phyloP scores from a whole-genome alignment of 2,113 vertebrate genomes.

The Catharus bicknelli region DNA sequence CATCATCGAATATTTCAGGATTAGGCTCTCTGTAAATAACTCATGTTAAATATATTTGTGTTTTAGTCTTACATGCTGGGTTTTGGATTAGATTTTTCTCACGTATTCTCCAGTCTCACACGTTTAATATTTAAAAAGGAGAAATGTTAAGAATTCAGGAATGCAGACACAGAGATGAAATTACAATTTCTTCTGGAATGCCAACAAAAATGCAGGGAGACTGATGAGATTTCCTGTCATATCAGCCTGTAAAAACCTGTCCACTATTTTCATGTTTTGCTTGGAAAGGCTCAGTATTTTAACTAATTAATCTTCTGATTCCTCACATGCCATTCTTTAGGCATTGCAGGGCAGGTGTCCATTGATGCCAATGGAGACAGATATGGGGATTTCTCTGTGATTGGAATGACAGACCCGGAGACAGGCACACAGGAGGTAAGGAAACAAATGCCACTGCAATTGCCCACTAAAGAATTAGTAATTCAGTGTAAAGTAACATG shows the following conservation, averaged over 20 bases:
- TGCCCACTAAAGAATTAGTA: background rate
- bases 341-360: constrained; percentile 94
- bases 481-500: background rate
- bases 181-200: constrained; percentile 81
- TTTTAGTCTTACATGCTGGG: background rate
- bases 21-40: background rate
- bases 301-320: constrained; percentile 75
- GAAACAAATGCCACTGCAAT: background rate
- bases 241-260: constrained; percentile 76
- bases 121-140: constrained; percentile 64
- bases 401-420: constrained; percentile 88
- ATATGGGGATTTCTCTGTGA: constrained; percentile 93
- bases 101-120: constrained; percentile 58
- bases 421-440: constrained; percentile 91
- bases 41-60: background rate
- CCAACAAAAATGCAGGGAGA: constrained; percentile 80
- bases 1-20: background rate
- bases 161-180: constrained; percentile 82
- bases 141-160: constrained; percentile 86
- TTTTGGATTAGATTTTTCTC: constrained; percentile 49
- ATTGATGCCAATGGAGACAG: constrained; percentile 93
- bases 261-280: constrained; percentile 73
- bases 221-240: constrained; percentile 83
- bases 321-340: constrained; percentile 75
- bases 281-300: constrained; percentile 70